Evolutionary conservation across 2,797 vertebrate species (phyloP), one percentile per base, ranked within the genome.

Genomic region (Vultur gryphus): DNA sequence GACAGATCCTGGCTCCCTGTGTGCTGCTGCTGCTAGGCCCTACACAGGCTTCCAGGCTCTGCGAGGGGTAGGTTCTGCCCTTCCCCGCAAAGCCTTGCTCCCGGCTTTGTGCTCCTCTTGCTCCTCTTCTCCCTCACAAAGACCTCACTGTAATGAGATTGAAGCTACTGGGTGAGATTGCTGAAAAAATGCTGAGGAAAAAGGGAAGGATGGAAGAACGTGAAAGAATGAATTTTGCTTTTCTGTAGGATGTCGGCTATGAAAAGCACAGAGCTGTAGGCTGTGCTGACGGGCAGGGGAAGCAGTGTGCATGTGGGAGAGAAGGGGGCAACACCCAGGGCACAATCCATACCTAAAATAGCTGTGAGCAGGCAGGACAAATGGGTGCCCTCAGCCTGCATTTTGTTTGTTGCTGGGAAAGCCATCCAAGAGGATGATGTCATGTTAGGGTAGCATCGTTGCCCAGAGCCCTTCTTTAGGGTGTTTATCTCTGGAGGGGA

Each of bases 371-470:
- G 88, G 48, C 18, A 11, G 35, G 66, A 31, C 2, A 29, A 66
- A 31, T 10, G 61, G 13, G 23, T 44, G 19, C 6, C 7, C 39
- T 78, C 31, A 35, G 55, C 51, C 31, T 37, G 49, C 14, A 11
- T 52, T 39, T 29, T 41, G 14, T 39, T 44, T 37, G 26, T 62
- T 24, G 7, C 11, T 48, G 65, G 69, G 44, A 29, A 67, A 62
- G 9, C 5, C 25, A 19, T 16, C 52, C 33, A 7, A 13, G 66
- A 26, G 75, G 33, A 37, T 15, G 0, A 3, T 33, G 57, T 9
- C 9, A 25, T 3, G 0, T 51, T 2, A 16, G 26, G 24, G 59
- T n/a, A 65, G 28, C 44, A 10, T 44, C 6, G 0, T 0, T 59
- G n/a, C 48, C 58, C 65, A 31, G 57, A 82, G 39, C 41, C 31